A percentile compares a stretch with the other conserved stretches of the same genome.
These are phyloP conservation scores for Daubentonia madagascariensis DNA, from an alignment of 2,113 vertebrate genomes.

Conservation along the genomic window DNA sequence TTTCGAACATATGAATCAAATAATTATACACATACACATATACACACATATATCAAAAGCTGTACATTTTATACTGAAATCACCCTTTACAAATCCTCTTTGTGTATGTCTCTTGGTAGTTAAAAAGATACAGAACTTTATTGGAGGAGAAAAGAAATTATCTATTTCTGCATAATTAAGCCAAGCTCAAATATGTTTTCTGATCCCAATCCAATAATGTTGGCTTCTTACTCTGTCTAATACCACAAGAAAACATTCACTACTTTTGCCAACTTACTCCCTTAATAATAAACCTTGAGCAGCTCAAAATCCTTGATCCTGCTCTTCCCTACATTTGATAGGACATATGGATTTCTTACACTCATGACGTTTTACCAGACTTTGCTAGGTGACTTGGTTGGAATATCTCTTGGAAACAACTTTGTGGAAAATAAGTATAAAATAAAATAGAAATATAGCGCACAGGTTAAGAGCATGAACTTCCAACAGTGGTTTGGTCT, in stretches of 20 bases:
- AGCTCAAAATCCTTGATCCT: not conserved
- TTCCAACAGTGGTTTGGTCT: not conserved
- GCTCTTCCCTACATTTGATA: not conserved
- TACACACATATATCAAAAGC: not conserved
- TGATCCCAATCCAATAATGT: not conserved
- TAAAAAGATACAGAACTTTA: constrained; percentile 32
- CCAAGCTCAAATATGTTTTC: not conserved
- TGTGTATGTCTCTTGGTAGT: constrained; percentile 24
- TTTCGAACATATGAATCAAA: constrained; percentile 52
- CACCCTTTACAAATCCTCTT: constrained; percentile 6
- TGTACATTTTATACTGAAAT: not conserved
- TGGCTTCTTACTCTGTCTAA: not conserved
- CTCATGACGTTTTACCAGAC: not conserved
- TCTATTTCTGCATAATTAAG: constrained; percentile 21
- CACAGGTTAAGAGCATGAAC: not conserved
- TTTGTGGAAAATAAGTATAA: not conserved
- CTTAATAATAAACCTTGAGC: not conserved
- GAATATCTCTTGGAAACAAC: not conserved
- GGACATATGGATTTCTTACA: not conserved
- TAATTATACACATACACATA: constrained; percentile 5
- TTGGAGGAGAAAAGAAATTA: constrained; percentile 13
- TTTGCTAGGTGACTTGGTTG: not conserved
- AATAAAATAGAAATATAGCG: not conserved
- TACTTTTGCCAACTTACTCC: not conserved
- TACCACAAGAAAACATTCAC: not conserved